Base-by-base conservation (phyloP, 2,797 vertebrate species). In the Hafferia zeledoni region DNA sequence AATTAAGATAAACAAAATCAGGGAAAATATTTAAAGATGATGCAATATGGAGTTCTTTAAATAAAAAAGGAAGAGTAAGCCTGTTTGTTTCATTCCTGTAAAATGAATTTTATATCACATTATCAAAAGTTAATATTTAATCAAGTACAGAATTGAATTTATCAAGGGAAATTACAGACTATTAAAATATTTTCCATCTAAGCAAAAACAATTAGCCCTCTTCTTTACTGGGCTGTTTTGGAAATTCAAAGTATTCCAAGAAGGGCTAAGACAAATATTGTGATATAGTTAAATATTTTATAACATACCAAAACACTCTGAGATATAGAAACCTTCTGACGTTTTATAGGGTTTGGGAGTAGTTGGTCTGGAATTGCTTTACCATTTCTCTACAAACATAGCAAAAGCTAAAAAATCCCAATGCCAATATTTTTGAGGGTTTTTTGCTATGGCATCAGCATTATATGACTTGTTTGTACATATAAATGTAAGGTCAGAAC, bases 371-470 rank as follows among this genome's bases (percentile, higher is more conserved):
- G 37, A 74, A 55, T 16, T 65, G 37, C 33, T 87, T 87, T 94
- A 22, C 20, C 14, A 77, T 60, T 75, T 59, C 37, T 39, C 27
- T n/a, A 28, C 11, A 79, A 68, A 41, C 8, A 75, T 4, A 50
- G 15, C 24, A 70, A 57, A 88, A 88, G 14, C 22, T 27, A 22
- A 37, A 77, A 91, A 80, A 78, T 50, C 15, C 33, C 65, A 59
- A 25, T 43, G 25, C 60, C 3, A 20, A 37, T 25, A 44, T 39
- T 89, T 53, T 6, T 3, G 6, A 1, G 3, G 2, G 0, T 2
- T 4, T 64, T 70, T 47, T 53, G 24, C 30, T 53, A 44, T 18
- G 17, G 22, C 11, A 72, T 50, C 16, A 24, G 1, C 56, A 46
- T 22, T 80, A 50, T 23, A 30, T 33, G 12, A 57, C 24, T 79